Evolutionary conservation across 2,797 vertebrate species (phyloP).

Genomic region (Epinephelus coioides): DNA sequence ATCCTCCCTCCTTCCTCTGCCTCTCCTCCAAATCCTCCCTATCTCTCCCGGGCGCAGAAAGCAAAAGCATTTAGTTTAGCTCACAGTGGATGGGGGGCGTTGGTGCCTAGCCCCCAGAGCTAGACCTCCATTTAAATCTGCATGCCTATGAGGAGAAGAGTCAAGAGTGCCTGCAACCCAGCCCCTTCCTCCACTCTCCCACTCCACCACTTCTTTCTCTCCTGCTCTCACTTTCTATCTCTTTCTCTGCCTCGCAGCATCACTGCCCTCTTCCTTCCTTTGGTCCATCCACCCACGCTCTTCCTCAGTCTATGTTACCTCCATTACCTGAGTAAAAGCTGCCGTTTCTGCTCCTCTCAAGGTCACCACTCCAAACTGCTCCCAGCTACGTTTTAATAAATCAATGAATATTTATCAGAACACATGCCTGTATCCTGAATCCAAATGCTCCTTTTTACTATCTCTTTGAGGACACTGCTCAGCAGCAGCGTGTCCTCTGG

Average conservation of each 20-base stretch:
- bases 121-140: constrained; percentile 77
- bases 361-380: constrained; percentile 83
- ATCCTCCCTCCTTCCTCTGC: constrained; percentile 43
- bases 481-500: constrained; percentile 50
- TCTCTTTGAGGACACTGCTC: constrained; percentile 62
- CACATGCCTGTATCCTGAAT: constrained; percentile 74
- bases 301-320: constrained; percentile 54
- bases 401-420: constrained; percentile 88
- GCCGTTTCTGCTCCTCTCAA: constrained; percentile 69
- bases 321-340: constrained; percentile 77
- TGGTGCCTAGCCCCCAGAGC: constrained; percentile 56
- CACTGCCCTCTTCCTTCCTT: constrained; percentile 52
- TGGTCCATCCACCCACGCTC: constrained; percentile 66
- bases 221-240: constrained; percentile 25
- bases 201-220: constrained; percentile 33
- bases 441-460: constrained; percentile 70
- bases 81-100: constrained; percentile 59
- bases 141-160: constrained; percentile 63
- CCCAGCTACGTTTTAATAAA: constrained; percentile 85
- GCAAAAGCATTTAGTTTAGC: constrained; percentile 70
- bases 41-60: constrained; percentile 37
- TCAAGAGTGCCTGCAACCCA: constrained; percentile 54
- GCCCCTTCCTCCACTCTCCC: constrained; percentile 35
- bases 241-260: constrained; percentile 43
- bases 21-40: constrained; percentile 56